These are phyloP conservation scores for Emydocephalus ijimae DNA, from an alignment of 2,113 vertebrate genomes.

Conservation along the genomic window DNA sequence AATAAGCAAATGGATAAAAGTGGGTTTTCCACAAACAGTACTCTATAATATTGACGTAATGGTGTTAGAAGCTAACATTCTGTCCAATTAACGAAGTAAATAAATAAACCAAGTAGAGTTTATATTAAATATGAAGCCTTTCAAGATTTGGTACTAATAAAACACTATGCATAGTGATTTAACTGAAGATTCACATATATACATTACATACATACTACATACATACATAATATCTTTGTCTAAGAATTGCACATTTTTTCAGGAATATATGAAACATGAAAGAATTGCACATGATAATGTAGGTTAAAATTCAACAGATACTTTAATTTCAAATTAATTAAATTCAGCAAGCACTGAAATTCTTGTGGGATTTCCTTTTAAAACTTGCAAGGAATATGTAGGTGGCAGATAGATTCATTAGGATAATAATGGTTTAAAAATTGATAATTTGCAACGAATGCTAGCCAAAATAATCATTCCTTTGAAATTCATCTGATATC, in stretches of 20 bases:
- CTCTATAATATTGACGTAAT: neutral
- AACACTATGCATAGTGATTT: neutral
- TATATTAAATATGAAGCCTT: neutral
- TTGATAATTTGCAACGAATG: neutral
- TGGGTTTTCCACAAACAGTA: neutral
- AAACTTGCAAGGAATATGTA: neutral
- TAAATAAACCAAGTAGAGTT: neutral
- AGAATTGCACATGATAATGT: neutral
- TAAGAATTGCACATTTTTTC: neutral
- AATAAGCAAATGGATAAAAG: neutral
- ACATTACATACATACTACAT: neutral
- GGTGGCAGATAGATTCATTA: neutral
- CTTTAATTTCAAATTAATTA: neutral
- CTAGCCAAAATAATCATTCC: no score
- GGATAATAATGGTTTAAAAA: neutral
- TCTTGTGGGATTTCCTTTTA: neutral
- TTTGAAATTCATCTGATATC: neutral
- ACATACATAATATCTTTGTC: neutral
- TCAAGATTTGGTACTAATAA: neutral
- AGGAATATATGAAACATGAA: neutral
- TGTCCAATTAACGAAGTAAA: neutral
- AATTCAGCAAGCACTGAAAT: neutral
- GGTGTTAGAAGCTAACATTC: neutral
- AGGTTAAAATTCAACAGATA: neutral
- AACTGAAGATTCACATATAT: neutral